Evolutionary conservation across 2,888 invertebrate species (phyloP).

Genomic region (Nymphalis c-album): DNA sequence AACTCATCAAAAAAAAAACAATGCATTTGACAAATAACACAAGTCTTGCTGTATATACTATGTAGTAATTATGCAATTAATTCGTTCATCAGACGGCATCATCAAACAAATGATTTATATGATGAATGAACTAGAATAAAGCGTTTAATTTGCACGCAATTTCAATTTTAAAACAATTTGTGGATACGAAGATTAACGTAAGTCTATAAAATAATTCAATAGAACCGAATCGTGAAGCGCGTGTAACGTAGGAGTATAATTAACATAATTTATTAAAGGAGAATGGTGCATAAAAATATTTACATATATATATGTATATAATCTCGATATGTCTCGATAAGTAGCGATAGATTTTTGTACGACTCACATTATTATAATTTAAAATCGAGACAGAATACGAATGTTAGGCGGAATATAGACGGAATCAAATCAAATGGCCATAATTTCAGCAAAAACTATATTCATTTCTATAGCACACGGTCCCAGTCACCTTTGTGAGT

Average conservation of each 20-base stretch:
- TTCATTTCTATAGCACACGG: background rate
- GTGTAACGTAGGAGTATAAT: background rate
- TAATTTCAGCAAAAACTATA: too few species aligned
- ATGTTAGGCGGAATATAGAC: too few species aligned
- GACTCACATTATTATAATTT: too few species aligned
- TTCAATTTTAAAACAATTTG: constrained; percentile 1
- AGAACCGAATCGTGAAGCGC: background rate
- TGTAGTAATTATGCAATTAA: background rate
- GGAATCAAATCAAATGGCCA: too few species aligned
- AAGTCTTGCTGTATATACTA: background rate
- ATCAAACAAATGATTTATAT: background rate
- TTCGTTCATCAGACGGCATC: background rate
- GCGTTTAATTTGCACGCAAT: constrained; percentile 1
- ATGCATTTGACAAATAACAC: background rate
- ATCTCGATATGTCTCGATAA: too few species aligned
- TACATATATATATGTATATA: too few species aligned
- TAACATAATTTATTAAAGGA: too few species aligned
- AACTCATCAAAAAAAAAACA: too few species aligned
- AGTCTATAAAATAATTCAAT: background rate
- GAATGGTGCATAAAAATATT: too few species aligned
- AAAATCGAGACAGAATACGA: too few species aligned
- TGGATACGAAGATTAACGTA: background rate
- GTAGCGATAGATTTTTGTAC: too few species aligned
- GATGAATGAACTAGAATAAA: background rate
- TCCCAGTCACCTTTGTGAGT: background rate